Evolutionary conservation across 2,797 vertebrate species (phyloP).

Genomic region (Dermochelys coriacea): DNA sequence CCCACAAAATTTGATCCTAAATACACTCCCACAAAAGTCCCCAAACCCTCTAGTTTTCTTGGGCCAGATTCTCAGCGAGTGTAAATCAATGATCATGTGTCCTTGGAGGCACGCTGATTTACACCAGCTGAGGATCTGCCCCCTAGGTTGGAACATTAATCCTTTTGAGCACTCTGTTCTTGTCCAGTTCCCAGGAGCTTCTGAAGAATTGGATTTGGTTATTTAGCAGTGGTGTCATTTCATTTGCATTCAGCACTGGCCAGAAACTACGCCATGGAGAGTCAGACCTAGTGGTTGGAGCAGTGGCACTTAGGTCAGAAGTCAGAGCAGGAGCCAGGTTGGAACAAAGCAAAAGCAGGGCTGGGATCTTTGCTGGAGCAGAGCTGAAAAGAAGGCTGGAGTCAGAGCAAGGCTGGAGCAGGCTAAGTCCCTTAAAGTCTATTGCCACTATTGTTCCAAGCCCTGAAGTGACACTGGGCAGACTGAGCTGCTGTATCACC

Average conservation of each 20-base stretch:
- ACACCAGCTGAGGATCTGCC: neutral
- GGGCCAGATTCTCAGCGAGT: neutral
- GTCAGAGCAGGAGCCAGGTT: neutral
- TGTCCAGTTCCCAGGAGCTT: neutral
- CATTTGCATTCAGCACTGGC: neutral
- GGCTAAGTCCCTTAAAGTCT: neutral
- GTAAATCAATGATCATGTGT: neutral
- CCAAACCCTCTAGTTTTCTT: neutral
- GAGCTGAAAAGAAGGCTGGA: neutral
- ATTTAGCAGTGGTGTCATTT: neutral
- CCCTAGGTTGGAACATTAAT: accelerated
- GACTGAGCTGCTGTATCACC: neutral
- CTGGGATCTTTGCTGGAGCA: neutral
- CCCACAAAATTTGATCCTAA: neutral
- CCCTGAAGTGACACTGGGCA: neutral
- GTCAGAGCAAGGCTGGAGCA: neutral
- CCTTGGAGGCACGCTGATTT: neutral
- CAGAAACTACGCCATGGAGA: neutral
- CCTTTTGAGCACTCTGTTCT: neutral
- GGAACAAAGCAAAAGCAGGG: neutral
- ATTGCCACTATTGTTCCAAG: neutral
- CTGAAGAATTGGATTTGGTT: neutral
- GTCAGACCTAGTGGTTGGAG: neutral
- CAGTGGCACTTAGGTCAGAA: neutral
- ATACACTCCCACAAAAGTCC: neutral